Evolutionary conservation across 1,140 invertebrate species (phyloP).

Genomic region (Drosophila lacertosa): DNA sequence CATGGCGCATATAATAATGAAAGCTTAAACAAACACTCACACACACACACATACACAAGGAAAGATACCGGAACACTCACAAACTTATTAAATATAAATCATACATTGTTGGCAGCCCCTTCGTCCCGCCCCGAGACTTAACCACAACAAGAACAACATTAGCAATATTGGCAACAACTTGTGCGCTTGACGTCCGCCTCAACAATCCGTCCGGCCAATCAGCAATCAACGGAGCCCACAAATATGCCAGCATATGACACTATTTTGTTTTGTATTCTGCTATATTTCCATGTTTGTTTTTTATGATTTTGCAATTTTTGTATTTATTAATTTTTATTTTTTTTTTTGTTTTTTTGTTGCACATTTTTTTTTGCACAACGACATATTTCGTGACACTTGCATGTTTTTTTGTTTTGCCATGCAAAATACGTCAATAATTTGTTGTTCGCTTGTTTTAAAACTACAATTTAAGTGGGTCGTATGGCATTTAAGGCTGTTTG

Average conservation of each 20-base stretch:
- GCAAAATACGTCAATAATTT: too few species aligned
- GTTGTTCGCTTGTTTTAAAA: too few species aligned
- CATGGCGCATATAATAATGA: conserved; percentile 28
- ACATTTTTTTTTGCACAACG: too few species aligned
- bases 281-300: background rate
- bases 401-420: too few species aligned
- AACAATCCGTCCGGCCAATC: conserved; percentile 31
- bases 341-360: background rate
- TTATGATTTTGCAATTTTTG: background rate
- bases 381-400: too few species aligned
- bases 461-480: too few species aligned
- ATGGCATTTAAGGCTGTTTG: too few species aligned
- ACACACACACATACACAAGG: conserved; percentile 4
- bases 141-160: conserved; percentile 25
- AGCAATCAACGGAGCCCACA: conserved; percentile 28
- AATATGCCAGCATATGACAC: conserved; percentile 1
- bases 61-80: conserved; percentile 33
- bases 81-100: conserved; percentile 54
- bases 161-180: conserved; percentile 4
- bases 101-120: conserved; percentile 22
- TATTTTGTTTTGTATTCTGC: conserved; percentile 12
- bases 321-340: background rate
- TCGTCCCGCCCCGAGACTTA: background rate
- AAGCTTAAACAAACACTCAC: conserved; percentile 35
- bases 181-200: conserved; percentile 15